Base-by-base conservation (phyloP, 2,797 vertebrate genomes). In the Morelia viridis region DNA sequence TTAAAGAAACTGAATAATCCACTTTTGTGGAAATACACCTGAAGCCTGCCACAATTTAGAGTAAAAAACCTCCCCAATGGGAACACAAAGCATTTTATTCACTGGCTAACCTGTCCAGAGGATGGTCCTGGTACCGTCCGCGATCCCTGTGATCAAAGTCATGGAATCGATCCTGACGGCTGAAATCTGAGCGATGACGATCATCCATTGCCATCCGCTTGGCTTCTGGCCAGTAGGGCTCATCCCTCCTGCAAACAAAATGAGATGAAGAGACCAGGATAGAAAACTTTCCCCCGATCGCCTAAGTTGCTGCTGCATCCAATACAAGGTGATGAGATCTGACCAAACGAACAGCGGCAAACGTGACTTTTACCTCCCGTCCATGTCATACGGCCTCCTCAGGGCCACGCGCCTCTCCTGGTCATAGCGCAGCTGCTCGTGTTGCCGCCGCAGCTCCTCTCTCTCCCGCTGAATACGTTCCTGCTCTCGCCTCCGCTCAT, bases 81-180 rank as follows among this genome's bases (percentile, higher is more conserved):
- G 26, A 12, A 31, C 12, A 46, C 0, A 1, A 1, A 57, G 1
- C 1, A 9, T 12, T 28, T 4, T 1, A 26, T 26, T 41, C 9
- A 9, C 71, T 0, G 35, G 94, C 96, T 92, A 64, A 98, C 98
- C 99, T 98, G 96, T 99, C 99, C 84, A 98, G 95, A 0, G 97
- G 95, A 92, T 99, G 98, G n/a, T 99, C 98, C 57, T 98, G 98
- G 93, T 98, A 99, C 41, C 99, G 98, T 26, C 98, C 97, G 0
- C 99, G 98, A 26, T 99, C 99, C 93, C 99, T 96, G 95, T 99
- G 98, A 92, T 99, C 98, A 0, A 99, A 98, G 97, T 99, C 99
- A 11, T 99, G 98, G 96, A 98, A 99, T 24, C 99, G 98, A 1
- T 99, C 99, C 94, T 98, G 98, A 64, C 99, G 98, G 68, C 96